phyloP scores from a whole-genome alignment of 1,140 invertebrate genomes.

The Ostrea edulis region DNA sequence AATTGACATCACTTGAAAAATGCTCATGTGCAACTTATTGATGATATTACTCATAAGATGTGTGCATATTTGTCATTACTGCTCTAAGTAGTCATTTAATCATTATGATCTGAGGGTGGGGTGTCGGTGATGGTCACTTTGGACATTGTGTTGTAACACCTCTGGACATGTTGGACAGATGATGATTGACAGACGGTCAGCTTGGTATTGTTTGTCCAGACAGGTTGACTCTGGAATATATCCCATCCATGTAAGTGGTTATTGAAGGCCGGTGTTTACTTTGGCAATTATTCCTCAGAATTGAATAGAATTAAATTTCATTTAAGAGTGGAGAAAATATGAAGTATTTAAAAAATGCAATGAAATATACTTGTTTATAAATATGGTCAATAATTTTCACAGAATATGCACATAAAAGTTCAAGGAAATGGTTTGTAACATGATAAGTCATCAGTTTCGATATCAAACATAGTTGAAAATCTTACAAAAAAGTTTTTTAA shows the following conservation, averaged over 20 bases:
- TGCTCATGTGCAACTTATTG: neutral
- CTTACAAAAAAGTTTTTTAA: too few relatives aligned
- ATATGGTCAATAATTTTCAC: neutral
- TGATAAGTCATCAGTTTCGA: too few relatives aligned
- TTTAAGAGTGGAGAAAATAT: neutral
- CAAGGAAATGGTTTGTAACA: too few relatives aligned
- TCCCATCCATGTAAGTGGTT: neutral
- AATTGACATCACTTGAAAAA: too few relatives aligned
- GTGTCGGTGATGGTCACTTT: neutral
- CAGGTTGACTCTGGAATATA: neutral
- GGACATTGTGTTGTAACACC: conserved; percentile 23
- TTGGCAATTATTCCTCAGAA: too few relatives aligned
- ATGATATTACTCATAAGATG: neutral
- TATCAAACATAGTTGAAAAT: too few relatives aligned
- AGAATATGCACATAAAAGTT: too few relatives aligned
- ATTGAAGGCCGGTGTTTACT: too few relatives aligned
- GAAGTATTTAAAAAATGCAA: neutral
- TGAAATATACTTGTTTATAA: neutral
- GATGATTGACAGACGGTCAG: neutral
- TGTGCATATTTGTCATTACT: conserved; percentile 5
- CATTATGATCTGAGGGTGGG: neutral
- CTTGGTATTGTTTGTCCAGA: conserved; percentile 28
- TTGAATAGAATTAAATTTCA: too few relatives aligned
- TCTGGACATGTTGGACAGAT: neutral
- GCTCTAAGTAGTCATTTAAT: neutral